Evolutionary conservation across 1,140 invertebrate genomes (phyloP).

Genomic region (Drosophila murphyi): DNA sequence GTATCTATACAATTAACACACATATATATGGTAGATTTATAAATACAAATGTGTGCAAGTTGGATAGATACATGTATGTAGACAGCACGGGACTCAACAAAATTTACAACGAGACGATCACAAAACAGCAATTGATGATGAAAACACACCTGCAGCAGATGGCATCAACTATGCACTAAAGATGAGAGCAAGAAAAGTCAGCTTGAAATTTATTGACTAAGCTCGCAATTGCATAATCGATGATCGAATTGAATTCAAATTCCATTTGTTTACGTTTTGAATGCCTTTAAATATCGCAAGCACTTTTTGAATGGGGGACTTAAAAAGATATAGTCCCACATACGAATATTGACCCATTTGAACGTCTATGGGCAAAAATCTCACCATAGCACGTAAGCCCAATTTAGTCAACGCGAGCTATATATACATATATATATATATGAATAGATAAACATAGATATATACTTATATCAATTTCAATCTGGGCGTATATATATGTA

Average conservation of each 20-base stretch:
- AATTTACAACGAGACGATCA: not conserved
- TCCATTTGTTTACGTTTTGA: not conserved
- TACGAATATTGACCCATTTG: not conserved
- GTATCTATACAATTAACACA: constrained; percentile 1
- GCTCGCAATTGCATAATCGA: not conserved
- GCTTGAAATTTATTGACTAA: constrained; percentile 1
- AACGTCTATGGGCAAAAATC: not conserved
- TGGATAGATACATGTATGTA: not conserved
- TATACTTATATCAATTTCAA: constrained; percentile 32
- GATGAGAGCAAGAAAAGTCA: not conserved
- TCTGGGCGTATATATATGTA: not conserved
- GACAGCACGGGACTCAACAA: not conserved
- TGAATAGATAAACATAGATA: not conserved
- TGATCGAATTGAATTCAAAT: no score
- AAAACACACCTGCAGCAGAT: constrained; percentile 11
- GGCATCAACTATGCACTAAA: not conserved
- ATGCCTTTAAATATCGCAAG: not conserved
- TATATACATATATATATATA: not conserved
- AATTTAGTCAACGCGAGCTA: not conserved
- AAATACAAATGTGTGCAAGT: constrained; percentile 20
- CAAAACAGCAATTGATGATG: not conserved
- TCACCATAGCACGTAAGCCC: not conserved
- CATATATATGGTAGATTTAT: constrained; percentile 8
- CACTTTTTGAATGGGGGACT: not conserved
- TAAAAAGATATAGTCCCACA: not conserved